Base-by-base conservation (phyloP, 2,113 vertebrate species). In the Myxocyprinus asiaticus region DNA sequence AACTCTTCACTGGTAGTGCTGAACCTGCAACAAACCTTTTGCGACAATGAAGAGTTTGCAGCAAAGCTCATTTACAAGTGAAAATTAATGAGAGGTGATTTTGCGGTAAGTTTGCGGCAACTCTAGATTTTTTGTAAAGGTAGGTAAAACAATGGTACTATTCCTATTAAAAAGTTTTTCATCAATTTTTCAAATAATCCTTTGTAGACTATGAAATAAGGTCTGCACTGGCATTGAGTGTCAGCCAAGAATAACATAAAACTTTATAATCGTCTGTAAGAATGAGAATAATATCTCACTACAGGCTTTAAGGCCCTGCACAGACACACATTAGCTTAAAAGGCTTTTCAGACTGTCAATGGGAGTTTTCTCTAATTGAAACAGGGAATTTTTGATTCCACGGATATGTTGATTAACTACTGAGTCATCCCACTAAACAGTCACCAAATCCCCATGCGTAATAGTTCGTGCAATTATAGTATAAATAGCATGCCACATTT, bases 401-500 rank as follows among this genome's bases (percentile, higher is more conserved):
- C 4, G 22, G 15, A 78, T 44, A 70, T 76, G 58, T 79, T 82
- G 62, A 70, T 70, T 70, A 55, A 75, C 77, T 78, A 75, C 14
- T 12, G 61, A 44, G 53, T 59, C 59, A 69, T 64, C 50, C 62
- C 47, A 63, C 51, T 61, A 70, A 62, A 64, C 68, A 66, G 61
- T 58, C 78, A 67, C 43, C 68, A 67, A 80, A 73, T 65, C 69
- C 51, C 43, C 43, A 79, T 59, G 64, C 73, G 69, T 11, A 78
- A 44, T 7, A 62, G 44, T 74, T 61, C 43, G 66, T 44, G 66
- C 55, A 80, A 75, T 66, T 79, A 65, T 2, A 67, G 22, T 48
- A 56, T 9, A 68, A 65, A 80, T 59, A 80, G 53, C 22, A 33
- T 17, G 42, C 11, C 14, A 69, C 62, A 56, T 74, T 68, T 53